Evolutionary conservation across 1,140 invertebrate species (phyloP), one percentile per base, ranked within the genome.

Genomic region (Anastrepha ludens): DNA sequence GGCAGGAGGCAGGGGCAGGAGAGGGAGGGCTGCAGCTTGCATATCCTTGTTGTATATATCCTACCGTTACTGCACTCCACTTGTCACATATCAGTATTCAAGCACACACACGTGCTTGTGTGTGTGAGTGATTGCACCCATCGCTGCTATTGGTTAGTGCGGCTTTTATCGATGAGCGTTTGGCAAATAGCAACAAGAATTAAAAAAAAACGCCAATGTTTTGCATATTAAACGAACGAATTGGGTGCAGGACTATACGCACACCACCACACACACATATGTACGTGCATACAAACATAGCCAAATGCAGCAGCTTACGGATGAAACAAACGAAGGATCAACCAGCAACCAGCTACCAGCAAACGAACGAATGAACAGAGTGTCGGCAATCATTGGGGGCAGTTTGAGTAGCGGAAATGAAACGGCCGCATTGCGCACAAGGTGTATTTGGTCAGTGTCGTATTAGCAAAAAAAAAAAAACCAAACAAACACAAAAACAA

Each of bases 91-190:
- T 29, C 29, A 29, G 29, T 29, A 29, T 29, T 29, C 29, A 59
- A 11, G 41, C 13, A 9, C 29, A 44, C 17, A 55, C 41, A 85
- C 58, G 41, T 55, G 44, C 58, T 50, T 47, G 59, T 58, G 15
- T 86, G 55, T 78, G 65, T 47, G 74, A 6, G 9, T 9, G 47
- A 47, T 74, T 88, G 85, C 55, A 86, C 55, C 59, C 55, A 62
- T n/a, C 67, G 85, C 85, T 88, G 87, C 85, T 50, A 88, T 88
- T 88, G 87, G 87, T 88, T 88, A 88, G 87, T 88, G 87, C 85
- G 87, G 87, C 87, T 86, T 88, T 88, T 88, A 88, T 88, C 87
- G 87, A 88, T 86, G 87, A 70, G 85, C 85, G 86, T 88, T 88
- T 88, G 81, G 81, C 64, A 86, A 86, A 88, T 70, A 85, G 13